Conservation (phyloP, 2,113 vertebrate genomes). For the Sardina pilchardus region DNA sequence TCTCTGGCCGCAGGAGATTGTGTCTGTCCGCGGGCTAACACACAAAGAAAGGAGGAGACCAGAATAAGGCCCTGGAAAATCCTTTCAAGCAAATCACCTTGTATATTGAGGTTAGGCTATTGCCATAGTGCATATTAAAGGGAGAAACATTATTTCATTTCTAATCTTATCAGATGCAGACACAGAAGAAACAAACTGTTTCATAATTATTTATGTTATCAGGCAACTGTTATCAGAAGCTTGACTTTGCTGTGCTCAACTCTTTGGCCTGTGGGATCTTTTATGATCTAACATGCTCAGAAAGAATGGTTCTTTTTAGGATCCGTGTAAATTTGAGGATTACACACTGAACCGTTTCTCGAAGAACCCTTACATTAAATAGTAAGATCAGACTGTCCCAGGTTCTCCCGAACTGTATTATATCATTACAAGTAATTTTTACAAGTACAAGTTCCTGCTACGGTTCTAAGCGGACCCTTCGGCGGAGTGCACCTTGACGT, state of each 20-base stretch:
- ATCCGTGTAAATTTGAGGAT: background rate
- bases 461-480: background rate
- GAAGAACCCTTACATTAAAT: background rate
- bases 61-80: background rate
- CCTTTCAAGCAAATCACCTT: background rate
- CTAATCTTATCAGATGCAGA: background rate
- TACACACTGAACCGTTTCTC: background rate
- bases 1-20: slow-evolving; percentile 82
- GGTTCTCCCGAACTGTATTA: background rate
- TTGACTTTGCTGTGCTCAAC: background rate
- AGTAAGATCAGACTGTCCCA: background rate
- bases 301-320: background rate
- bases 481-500: slow-evolving; percentile 77
- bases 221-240: background rate
- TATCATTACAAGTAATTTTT: background rate
- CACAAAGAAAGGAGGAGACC: background rate
- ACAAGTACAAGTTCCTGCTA: too few relatives aligned
- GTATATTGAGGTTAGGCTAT: background rate
- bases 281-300: background rate
- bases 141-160: background rate
- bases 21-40: slow-evolving; percentile 82
- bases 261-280: background rate
- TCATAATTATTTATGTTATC: background rate
- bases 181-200: background rate
- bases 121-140: background rate